phyloP scores from a whole-genome alignment of 1,140 invertebrate species.

The Drosophila sp. region DNA sequence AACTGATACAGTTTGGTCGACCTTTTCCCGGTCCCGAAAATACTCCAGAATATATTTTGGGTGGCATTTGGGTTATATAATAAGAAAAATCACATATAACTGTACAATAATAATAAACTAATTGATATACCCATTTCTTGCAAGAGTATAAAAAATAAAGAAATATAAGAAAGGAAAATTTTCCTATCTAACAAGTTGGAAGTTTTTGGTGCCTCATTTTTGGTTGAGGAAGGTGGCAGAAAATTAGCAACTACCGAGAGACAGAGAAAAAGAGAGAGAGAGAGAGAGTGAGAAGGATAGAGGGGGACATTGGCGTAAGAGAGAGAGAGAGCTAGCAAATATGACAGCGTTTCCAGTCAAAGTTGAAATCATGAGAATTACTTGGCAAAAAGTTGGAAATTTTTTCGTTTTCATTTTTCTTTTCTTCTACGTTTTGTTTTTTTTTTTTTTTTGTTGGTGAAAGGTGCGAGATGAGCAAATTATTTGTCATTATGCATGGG shows the following conservation, averaged over 20 bases:
- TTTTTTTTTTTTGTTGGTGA: slow-evolving; percentile 18
- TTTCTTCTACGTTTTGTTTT: slow-evolving; percentile 16
- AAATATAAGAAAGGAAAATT: slow-evolving; percentile 18
- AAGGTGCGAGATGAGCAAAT: slow-evolving; percentile 52
- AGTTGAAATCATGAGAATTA: slow-evolving; percentile 70
- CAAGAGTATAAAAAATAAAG: neutral
- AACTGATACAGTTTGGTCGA: too few species aligned
- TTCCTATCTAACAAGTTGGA: slow-evolving; percentile 56
- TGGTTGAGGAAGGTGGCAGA: slow-evolving; percentile 35
- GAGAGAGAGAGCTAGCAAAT: slow-evolving; percentile 27
- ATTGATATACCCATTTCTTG: neutral
- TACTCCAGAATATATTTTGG: too few species aligned
- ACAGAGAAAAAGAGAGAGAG: neutral
- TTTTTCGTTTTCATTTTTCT: slow-evolving; percentile 31
- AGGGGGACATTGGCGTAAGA: slow-evolving; percentile 1
- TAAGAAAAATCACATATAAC: too few species aligned
- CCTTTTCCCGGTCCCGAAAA: too few species aligned
- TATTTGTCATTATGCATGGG: slow-evolving; percentile 59
- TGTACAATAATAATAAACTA: too few species aligned
- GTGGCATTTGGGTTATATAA: too few species aligned
- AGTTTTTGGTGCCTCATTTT: slow-evolving; percentile 29
- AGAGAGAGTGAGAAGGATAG: neutral
- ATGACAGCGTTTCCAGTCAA: slow-evolving; percentile 46
- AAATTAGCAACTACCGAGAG: slow-evolving; percentile 45
- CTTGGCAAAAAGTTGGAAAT: slow-evolving; percentile 42